A percentile compares a stretch with the other conserved stretches of the same genome.
Conservation (phyloP, 1,140 invertebrate genomes). For the Leptinotarsa defecta region DNA sequence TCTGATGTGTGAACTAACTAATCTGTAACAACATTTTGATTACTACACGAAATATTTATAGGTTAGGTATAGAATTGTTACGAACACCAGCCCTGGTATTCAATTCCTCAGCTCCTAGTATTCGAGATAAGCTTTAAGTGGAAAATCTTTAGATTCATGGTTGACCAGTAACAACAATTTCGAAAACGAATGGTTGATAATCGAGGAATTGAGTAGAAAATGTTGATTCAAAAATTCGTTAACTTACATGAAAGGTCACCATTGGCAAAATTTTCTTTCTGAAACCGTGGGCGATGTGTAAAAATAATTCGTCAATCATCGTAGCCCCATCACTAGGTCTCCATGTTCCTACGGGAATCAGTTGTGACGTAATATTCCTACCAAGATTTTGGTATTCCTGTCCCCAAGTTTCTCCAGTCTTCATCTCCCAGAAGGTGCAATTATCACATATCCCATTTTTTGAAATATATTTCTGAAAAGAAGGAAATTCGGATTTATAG, state of each 20-base stretch:
- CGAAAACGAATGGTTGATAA: no score
- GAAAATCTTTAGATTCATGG: no score
- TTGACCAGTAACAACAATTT: no score
- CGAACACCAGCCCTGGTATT: no score
- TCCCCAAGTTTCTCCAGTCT: constrained; percentile 73
- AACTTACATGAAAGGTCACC: constrained; percentile 70
- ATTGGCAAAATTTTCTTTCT: constrained; percentile 72
- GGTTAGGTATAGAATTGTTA: no score
- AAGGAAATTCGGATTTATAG: neutral
- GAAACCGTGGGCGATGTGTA: constrained; percentile 78
- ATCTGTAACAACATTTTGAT: no score
- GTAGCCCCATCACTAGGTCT: constrained; percentile 68
- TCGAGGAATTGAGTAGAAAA: no score
- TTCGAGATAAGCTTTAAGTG: no score
- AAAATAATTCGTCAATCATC: constrained; percentile 74
- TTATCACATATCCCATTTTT: constrained; percentile 64
- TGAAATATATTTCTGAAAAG: constrained; percentile 58
- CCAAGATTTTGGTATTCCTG: constrained; percentile 48
- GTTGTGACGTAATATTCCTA: constrained; percentile 37
- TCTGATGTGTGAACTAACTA: no score
- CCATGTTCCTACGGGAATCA: constrained; percentile 75
- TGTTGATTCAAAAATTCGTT: neutral
- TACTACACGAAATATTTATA: no score
- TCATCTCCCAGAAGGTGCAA: constrained; percentile 69
- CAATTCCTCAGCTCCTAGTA: no score